Conservation (phyloP, 2,888 invertebrate genomes). For the Hypomecis atomaria region DNA sequence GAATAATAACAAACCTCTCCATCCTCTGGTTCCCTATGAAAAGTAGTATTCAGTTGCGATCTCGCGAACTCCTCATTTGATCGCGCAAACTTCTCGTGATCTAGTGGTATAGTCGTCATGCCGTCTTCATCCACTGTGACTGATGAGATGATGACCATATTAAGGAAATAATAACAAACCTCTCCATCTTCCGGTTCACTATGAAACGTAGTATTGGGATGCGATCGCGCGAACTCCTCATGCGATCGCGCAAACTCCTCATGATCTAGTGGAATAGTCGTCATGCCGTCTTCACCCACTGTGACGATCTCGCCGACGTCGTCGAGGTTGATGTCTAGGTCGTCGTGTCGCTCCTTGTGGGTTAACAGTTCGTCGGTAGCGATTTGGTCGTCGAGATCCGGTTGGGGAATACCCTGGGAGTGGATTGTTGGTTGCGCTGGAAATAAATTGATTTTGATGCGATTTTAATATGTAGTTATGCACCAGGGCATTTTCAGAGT, state of each 20-base stretch:
- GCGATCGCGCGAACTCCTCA: slow-evolving; percentile 78
- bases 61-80: slow-evolving; percentile 80
- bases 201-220: slow-evolving; percentile 81
- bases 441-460: slow-evolving; percentile 11
- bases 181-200: slow-evolving; percentile 75
- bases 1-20: slow-evolving; percentile 55
- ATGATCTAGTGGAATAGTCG: slow-evolving; percentile 71
- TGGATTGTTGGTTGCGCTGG: slow-evolving; percentile 67
- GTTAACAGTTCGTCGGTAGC: slow-evolving; percentile 70
- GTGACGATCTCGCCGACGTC: slow-evolving; percentile 75
- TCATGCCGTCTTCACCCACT: slow-evolving; percentile 72
- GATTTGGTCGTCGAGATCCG: slow-evolving; percentile 77
- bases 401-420: slow-evolving; percentile 64
- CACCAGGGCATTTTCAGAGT: too few relatives aligned
- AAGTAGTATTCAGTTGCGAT: slow-evolving; percentile 81
- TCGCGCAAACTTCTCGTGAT: slow-evolving; percentile 80
- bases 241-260: slow-evolving; percentile 80
- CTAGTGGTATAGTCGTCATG: slow-evolving; percentile 67
- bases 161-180: slow-evolving; percentile 45
- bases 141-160: too few relatives aligned
- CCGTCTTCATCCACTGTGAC: slow-evolving; percentile 76
- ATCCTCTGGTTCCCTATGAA: slow-evolving; percentile 78
- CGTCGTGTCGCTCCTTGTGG: slow-evolving; percentile 51
- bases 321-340: slow-evolving; percentile 62
- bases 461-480: not conserved